Evolutionary conservation across 2,797 vertebrate species (phyloP).

Genomic region (Tragopan temminckii): DNA sequence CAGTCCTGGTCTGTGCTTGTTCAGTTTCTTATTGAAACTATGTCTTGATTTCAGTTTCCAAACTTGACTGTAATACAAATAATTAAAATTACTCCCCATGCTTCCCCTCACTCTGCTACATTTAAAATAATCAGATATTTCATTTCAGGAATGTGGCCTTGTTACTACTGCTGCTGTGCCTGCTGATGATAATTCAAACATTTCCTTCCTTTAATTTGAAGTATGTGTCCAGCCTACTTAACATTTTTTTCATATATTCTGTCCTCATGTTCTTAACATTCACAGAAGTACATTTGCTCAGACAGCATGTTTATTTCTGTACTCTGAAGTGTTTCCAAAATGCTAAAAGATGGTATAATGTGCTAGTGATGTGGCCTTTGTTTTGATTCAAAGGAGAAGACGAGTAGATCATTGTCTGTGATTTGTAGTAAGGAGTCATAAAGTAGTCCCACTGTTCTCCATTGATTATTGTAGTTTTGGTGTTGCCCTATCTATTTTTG

Average conservation of each 20-base stretch:
- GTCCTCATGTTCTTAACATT: background rate
- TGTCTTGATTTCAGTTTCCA: background rate
- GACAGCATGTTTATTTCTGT: background rate
- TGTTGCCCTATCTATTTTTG: background rate
- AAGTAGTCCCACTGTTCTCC: background rate
- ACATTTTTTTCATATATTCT: background rate
- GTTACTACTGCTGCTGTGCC: background rate
- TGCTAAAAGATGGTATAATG: background rate
- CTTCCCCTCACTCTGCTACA: no score
- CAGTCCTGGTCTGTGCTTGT: fast-evolving
- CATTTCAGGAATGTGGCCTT: background rate
- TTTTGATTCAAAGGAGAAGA: background rate
- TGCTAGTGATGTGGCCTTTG: background rate
- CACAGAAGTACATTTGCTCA: background rate
- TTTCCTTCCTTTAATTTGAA: background rate
- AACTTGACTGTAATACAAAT: background rate
- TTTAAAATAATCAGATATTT: background rate
- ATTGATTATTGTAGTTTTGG: background rate
- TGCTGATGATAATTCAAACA: background rate
- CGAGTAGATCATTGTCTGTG: background rate
- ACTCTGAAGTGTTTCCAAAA: background rate
- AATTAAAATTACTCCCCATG: background rate
- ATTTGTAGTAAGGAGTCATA: background rate
- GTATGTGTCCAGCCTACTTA: background rate
- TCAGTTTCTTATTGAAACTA: background rate